phyloP scores from a whole-genome alignment of 2,113 vertebrate genomes.

The Neotoma lepida region DNA sequence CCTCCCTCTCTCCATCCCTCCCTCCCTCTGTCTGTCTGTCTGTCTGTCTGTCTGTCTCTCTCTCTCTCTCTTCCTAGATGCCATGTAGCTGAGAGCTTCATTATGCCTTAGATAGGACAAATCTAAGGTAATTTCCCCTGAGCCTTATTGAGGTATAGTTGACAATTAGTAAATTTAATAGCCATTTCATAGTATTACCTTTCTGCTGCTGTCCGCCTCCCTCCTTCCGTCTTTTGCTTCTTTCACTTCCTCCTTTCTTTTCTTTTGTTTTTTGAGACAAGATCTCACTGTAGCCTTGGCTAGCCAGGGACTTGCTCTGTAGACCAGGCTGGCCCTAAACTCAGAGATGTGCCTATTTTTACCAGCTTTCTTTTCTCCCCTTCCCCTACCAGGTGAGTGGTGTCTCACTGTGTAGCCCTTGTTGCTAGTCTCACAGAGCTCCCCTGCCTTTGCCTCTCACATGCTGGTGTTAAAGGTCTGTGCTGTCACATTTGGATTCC shows the following conservation, averaged over 20 bases:
- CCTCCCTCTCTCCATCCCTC: too few species aligned
- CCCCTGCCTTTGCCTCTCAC: not conserved
- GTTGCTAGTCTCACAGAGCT: not conserved
- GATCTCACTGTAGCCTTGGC: not conserved
- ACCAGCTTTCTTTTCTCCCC: too few species aligned
- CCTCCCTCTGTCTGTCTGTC: too few species aligned
- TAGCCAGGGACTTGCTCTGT: not conserved
- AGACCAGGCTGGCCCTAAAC: not conserved
- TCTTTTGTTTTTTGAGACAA: not conserved
- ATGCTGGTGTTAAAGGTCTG: too few species aligned
- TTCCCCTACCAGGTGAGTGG: not conserved
- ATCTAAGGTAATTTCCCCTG: not conserved
- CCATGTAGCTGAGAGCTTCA: not conserved
- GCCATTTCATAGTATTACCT: not conserved
- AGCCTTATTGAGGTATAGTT: not conserved
- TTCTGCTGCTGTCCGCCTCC: not conserved
- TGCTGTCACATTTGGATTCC: not conserved
- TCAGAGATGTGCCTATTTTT: not conserved
- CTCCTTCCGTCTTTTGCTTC: not conserved
- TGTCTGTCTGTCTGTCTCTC: too few species aligned
- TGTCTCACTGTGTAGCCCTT: not conserved
- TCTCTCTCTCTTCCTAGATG: not conserved
- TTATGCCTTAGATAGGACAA: constrained; percentile 35
- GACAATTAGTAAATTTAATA: not conserved
- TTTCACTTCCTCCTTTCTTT: not conserved